Base-by-base conservation (phyloP, 2,113 vertebrate genomes). In the Petrocephalus zakoni region DNA sequence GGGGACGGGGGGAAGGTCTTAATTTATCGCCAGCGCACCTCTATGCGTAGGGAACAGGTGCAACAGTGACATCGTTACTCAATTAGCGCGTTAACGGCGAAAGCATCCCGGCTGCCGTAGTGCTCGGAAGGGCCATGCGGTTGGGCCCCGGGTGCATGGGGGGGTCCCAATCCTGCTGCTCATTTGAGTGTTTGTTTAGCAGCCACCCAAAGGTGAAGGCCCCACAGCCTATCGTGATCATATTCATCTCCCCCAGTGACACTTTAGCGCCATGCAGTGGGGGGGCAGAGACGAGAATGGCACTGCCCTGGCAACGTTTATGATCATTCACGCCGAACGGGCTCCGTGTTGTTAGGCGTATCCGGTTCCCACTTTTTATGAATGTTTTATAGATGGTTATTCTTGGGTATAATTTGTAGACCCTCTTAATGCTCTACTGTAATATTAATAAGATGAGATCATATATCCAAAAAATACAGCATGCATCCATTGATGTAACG, bases 21-120 rank as follows among this genome's bases (percentile, higher is more conserved):
- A 90, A 92, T 94, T 93, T 92, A 92, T 93, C 91, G 90, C 88
- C 90, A 88, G 89, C 92, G 89, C 90, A 68, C 82, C 89, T 34
- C 47, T 52, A 47, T 88, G 85, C 85, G 86, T 87, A 88, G 87
- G 61, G 92, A 94, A 92, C 92, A 94, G 94, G 93, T 94, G 92
- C 91, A 87, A 86, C 87, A 88, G 5, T 19, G 53, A 90, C 81
- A 91, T 93, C 92, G 92, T 94, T 92, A 94, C 95, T 95, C 92
- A 94, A 93, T 94, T 93, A 92, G 9, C 92, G 88, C 89, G 91
- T 92, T 92, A 90, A 91, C 53, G 37, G 90, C 93, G 94, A 93
- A 42, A 94, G 92, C 93, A 88, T 91, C 89, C 90, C 90, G 89
- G 89, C 83, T 8, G 42, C 88, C 93, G 92, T 92, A 92, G 92